Percentiles rank a stretch among this genome's conserved stretches.
phyloP scores from a whole-genome alignment of 2,113 vertebrate species.

The Castor canadensis region DNA sequence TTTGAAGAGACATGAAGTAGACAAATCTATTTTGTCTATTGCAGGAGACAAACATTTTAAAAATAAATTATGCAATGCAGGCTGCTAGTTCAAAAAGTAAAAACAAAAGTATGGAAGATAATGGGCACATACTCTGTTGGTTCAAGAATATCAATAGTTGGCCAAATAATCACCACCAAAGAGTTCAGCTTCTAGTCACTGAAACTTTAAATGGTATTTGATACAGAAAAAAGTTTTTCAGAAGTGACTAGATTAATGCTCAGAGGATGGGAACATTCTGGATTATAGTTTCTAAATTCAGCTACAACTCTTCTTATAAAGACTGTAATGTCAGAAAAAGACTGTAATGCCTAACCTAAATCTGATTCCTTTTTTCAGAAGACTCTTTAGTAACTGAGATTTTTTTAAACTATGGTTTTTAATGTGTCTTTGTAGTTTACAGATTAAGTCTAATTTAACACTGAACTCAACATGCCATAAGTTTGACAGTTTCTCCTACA shows the following conservation, averaged over 20 bases:
- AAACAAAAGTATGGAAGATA: not conserved
- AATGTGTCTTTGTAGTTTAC: not conserved
- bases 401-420: not conserved
- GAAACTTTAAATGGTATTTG: not conserved
- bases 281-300: not conserved
- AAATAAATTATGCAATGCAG: not conserved
- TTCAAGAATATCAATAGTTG: not conserved
- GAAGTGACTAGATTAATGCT: not conserved
- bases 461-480: not conserved
- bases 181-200: not conserved
- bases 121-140: accelerated
- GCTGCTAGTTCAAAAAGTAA: not conserved
- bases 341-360: not conserved
- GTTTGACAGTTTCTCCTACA: not conserved
- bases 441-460: not conserved
- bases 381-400: not conserved
- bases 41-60: not conserved
- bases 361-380: not conserved
- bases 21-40: not conserved
- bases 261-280: not conserved
- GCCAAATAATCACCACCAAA: not conserved
- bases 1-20: not conserved
- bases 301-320: not conserved
- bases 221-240: not conserved
- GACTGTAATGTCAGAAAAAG: not conserved